These are phyloP conservation scores for Thamnaconus septentrionalis DNA, from an alignment of 2,113 vertebrate genomes.

Conservation along the genomic window DNA sequence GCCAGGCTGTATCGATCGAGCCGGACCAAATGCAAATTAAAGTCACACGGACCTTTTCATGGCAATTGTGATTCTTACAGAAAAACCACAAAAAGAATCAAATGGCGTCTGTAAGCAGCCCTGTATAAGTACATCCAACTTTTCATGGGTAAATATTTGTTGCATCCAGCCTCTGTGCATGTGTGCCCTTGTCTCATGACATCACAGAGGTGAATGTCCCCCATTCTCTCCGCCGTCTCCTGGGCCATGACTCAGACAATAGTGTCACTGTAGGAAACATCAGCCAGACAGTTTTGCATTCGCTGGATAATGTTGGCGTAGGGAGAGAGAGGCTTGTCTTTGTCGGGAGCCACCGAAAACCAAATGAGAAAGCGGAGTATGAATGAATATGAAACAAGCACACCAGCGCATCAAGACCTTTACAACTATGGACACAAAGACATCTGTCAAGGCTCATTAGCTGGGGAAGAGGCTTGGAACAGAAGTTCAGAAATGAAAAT, in stretches of 20 bases:
- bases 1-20: constrained; percentile 41
- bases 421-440: neutral
- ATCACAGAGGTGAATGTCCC: constrained; percentile 44
- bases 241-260: constrained; percentile 47
- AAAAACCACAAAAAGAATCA: too few relatives aligned
- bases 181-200: constrained; percentile 17
- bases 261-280: constrained; percentile 40
- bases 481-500: too few relatives aligned
- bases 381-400: constrained; percentile 27
- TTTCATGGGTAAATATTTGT: neutral
- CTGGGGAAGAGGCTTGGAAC: neutral
- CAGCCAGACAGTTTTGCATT: constrained; percentile 41
- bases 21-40: constrained; percentile 29
- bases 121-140: too few relatives aligned
- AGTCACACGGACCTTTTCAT: constrained; percentile 53
- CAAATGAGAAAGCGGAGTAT: constrained; percentile 38
- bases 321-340: constrained; percentile 35
- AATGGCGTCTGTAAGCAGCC: too few relatives aligned
- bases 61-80: constrained; percentile 6
- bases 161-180: neutral
- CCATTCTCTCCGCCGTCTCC: constrained; percentile 33
- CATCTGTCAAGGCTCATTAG: neutral
- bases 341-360: constrained; percentile 8
- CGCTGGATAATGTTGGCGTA: constrained; percentile 23
- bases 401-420: neutral